Evolutionary conservation across 2,113 vertebrate species (phyloP), one percentile per base, ranked within the genome.

Genomic region (Climacteris rufus): DNA sequence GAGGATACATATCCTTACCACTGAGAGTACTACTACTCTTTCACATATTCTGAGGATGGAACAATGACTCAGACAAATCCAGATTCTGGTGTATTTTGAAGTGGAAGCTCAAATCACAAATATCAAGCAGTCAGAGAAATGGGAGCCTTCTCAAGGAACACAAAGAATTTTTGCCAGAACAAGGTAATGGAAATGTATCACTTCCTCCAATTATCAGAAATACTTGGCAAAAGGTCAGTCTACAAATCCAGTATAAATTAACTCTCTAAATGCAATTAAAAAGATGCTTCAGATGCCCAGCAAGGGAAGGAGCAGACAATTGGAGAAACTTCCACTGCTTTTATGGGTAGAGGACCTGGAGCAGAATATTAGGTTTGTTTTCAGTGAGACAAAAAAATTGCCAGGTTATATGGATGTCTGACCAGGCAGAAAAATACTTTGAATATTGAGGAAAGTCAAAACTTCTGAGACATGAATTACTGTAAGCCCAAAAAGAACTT

Each of bases 121-220:
- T 25, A 83, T 33, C 74, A 78, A 60, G 33, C 31, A 31, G 65
- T 66, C 75, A 95, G 31, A 94, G 69, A 95, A 87, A 78, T 27
- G 35, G 27, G 3, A 65, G 8, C 2, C 37, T 92, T 80, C 63
- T 93, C 77, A 24, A 87, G n/a, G 45, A 93, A 77, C 57, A 68
- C 2, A 60, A 22, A 50, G 70, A 75, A 94, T 44, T 94, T 95
- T 93, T 82, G 72, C 76, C 81, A 94, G 71, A 92, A 90, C 53
- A 78, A 77, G 50, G 65, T 82, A 53, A 86, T 90, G 95, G 93
- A 94, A 95, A 30, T 54, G 90, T 94, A 92, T 83, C 96, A 96
- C 91, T 97, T 97, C 97, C 94, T 35, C 13, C 86, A 91, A 72
- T 96, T 96, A 93, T 96, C 77, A 87, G 53, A 83, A 94, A 93